Evolutionary conservation across 2,113 vertebrate genomes (phyloP).

Genomic region (Brachypodius melanocephalos): DNA sequence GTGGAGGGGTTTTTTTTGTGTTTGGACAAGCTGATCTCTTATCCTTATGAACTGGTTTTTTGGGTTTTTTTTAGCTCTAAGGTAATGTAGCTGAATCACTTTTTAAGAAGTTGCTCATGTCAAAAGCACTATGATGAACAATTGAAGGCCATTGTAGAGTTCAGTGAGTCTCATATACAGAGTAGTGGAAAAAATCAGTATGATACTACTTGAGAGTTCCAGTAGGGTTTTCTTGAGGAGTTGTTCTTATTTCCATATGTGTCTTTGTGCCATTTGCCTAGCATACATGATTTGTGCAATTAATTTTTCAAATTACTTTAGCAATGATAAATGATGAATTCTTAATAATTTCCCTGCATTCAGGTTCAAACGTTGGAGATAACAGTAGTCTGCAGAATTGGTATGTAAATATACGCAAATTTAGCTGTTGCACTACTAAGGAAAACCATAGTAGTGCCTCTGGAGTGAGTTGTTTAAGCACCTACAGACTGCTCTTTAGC

Average conservation of each 20-base stretch:
- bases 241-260: rapidly evolving
- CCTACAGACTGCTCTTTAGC: neutral
- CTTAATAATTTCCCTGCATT: neutral
- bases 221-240: neutral
- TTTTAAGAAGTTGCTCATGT: neutral
- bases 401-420: neutral
- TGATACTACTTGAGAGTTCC: neutral
- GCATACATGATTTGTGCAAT: neutral
- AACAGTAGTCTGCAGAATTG: neutral
- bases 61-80: neutral
- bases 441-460: neutral
- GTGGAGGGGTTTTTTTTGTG: neutral
- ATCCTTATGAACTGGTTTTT: too few species aligned
- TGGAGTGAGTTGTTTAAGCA: neutral
- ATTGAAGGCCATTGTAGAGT: neutral
- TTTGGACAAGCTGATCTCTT: neutral
- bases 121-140: neutral
- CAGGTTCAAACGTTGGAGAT: neutral
- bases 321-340: neutral
- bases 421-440: neutral
- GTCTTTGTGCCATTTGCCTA: neutral
- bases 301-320: neutral
- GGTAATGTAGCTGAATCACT: neutral
- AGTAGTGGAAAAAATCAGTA: neutral
- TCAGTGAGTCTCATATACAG: neutral